phyloP scores from a whole-genome alignment of 2,888 invertebrate species.

The Pachycephus smyrnensis region DNA sequence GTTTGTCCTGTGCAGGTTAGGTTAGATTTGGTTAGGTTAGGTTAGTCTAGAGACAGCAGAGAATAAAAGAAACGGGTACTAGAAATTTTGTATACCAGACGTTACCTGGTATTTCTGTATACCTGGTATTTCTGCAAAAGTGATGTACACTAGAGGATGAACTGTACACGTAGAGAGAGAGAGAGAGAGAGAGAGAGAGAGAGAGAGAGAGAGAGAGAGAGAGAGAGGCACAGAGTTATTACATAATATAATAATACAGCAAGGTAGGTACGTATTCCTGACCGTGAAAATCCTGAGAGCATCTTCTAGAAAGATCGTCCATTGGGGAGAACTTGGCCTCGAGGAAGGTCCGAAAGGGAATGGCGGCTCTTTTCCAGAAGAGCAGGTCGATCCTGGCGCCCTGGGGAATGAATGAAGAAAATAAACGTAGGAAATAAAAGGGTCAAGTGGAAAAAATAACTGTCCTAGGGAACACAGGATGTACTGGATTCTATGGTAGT shows the following conservation, averaged over 20 bases:
- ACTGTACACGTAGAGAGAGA: neutral
- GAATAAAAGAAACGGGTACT: neutral
- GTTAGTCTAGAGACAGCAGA: neutral
- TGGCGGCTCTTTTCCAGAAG: neutral
- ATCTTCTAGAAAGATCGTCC: neutral
- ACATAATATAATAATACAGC: neutral
- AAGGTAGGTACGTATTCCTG: neutral
- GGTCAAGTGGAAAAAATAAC: conserved; percentile 6
- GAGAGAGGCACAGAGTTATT: neutral
- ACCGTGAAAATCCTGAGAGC: neutral
- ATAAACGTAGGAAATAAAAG: conserved; percentile 4
- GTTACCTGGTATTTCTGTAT: neutral
- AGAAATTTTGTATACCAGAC: neutral
- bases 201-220: too few relatives aligned
- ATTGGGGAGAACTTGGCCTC: neutral
- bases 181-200: too few relatives aligned
- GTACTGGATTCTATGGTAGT: neutral
- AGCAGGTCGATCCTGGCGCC: neutral
- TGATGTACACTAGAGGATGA: neutral
- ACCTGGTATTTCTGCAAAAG: neutral
- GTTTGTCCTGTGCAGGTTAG: neutral
- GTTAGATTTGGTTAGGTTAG: neutral
- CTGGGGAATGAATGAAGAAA: conserved; percentile 5
- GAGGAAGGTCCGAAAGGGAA: neutral
- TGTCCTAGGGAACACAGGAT: neutral